Percentiles rank a stretch among this genome's conserved stretches.
Conservation (phyloP, 2,888 invertebrate species). For the Carabus problematicus region DNA sequence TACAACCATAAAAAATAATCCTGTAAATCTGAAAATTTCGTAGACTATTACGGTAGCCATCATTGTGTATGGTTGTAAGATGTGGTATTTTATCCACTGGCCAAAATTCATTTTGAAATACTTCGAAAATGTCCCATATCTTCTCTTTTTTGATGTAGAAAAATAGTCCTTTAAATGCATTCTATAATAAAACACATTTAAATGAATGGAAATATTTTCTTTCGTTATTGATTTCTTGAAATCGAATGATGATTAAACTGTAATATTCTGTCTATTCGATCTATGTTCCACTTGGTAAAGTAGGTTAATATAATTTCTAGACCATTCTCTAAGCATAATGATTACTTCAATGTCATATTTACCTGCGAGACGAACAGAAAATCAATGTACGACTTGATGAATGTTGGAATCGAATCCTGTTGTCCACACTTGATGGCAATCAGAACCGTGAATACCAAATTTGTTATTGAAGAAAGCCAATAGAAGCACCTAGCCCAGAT, state of each 20-base stretch:
- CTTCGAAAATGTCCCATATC: slow-evolving; percentile 15
- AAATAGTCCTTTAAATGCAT: slow-evolving; percentile 10
- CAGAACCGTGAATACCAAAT: slow-evolving; percentile 3
- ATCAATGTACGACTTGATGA: slow-evolving; percentile 23
- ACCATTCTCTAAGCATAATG: too few species aligned
- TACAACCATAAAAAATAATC: slow-evolving; percentile 12
- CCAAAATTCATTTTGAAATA: slow-evolving; percentile 32
- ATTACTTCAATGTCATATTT: background rate
- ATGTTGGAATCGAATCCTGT: slow-evolving; percentile 21
- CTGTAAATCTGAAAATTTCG: slow-evolving; percentile 12
- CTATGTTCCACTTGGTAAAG: too few species aligned
- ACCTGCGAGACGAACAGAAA: slow-evolving; percentile 27
- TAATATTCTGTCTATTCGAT: too few species aligned
- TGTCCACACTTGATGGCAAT: slow-evolving; percentile 22
- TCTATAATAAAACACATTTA: slow-evolving; percentile 21
- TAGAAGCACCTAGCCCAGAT: slow-evolving; percentile 6
- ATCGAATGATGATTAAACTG: too few species aligned
- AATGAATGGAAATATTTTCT: background rate
- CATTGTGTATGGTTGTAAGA: slow-evolving; percentile 11
- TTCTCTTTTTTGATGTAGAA: slow-evolving; percentile 17
- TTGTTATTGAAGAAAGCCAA: slow-evolving; percentile 20
- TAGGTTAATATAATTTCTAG: background rate
- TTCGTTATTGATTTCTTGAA: too few species aligned
- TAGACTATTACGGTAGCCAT: slow-evolving; percentile 1
- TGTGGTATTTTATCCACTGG: slow-evolving; percentile 17